Evolutionary conservation across 1,140 invertebrate species (phyloP).

Genomic region (Caerostris darwini): DNA sequence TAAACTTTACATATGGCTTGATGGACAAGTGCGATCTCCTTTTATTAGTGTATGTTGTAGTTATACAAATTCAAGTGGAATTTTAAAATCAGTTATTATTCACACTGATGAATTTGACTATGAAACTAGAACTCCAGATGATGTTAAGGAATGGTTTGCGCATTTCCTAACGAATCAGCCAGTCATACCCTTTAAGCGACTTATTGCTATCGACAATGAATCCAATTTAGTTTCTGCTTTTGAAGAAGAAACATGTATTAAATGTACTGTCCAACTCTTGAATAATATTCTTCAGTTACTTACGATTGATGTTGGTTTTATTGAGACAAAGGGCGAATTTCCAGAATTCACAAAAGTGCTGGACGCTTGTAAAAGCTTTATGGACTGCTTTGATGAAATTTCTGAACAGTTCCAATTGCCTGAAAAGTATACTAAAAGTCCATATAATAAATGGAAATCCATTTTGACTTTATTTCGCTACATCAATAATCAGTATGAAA

Average conservation of each 20-base stretch:
- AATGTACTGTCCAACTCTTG: conserved; percentile 49
- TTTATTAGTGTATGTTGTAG: conserved; percentile 55
- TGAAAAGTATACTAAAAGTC: conserved; percentile 12
- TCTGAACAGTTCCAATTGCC: conserved; percentile 30
- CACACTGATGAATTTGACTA: conserved; percentile 73
- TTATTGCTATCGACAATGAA: conserved; percentile 49
- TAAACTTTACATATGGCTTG: conserved; percentile 51
- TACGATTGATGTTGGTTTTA: neutral
- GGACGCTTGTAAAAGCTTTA: conserved; percentile 24
- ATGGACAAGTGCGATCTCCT: conserved; percentile 46
- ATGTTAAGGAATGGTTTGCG: conserved; percentile 42
- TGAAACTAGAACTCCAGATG: conserved; percentile 45
- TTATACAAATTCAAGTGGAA: conserved; percentile 5
- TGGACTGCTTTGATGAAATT: conserved; percentile 35
- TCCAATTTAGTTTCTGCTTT: conserved; percentile 47
- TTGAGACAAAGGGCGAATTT: conserved; percentile 8
- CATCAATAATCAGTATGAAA: conserved; percentile 64
- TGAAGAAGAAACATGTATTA: conserved; percentile 47
- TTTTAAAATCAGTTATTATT: conserved; percentile 49
- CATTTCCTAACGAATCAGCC: conserved; percentile 60
- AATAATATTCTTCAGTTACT: conserved; percentile 23
- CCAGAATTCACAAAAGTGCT: conserved; percentile 65
- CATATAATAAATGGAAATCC: conserved; percentile 63
- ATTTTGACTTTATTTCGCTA: conserved; percentile 57
- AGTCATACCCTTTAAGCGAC: conserved; percentile 54